Percentiles rank a stretch among this genome's conserved stretches.
Evolutionary conservation across 1,140 invertebrate species (phyloP).

Genomic region (Heliconius eleuchia): DNA sequence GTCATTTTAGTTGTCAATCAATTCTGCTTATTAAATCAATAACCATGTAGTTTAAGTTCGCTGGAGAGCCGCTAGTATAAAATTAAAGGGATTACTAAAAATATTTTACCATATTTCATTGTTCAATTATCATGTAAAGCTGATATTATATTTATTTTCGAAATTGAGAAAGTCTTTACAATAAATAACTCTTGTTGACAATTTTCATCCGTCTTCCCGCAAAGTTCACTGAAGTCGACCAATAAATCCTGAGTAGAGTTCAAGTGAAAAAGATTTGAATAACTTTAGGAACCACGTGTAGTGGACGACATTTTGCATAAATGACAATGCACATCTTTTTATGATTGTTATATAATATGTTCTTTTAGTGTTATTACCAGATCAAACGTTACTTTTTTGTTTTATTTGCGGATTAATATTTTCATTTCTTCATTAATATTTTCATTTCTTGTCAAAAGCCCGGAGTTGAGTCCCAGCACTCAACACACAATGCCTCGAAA

Average conservation of each 20-base stretch:
- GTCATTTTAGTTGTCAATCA: no score
- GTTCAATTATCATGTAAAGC: background rate
- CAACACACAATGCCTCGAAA: no score
- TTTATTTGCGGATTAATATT: no score
- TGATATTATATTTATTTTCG: background rate
- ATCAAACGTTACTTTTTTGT: background rate
- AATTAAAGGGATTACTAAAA: no score
- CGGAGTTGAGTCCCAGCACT: no score
- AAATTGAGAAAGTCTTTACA: background rate
- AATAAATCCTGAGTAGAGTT: conserved; percentile 61
- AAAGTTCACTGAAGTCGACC: conserved; percentile 53
- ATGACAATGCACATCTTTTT: background rate
- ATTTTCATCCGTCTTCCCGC: conserved; percentile 55
- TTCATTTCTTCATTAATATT: no score
- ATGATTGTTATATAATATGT: background rate
- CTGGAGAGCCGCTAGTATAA: no score
- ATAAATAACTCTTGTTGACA: conserved; percentile 64
- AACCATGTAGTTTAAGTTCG: no score
- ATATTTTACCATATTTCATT: background rate
- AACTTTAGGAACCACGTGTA: conserved; percentile 17
- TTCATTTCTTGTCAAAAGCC: no score
- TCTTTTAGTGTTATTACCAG: background rate
- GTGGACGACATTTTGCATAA: conserved; percentile 21
- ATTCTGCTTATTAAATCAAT: no score
- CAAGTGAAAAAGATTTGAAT: conserved; percentile 63